phyloP scores from a whole-genome alignment of 2,113 vertebrate species.

The Gasterosteus aculeatus region DNA sequence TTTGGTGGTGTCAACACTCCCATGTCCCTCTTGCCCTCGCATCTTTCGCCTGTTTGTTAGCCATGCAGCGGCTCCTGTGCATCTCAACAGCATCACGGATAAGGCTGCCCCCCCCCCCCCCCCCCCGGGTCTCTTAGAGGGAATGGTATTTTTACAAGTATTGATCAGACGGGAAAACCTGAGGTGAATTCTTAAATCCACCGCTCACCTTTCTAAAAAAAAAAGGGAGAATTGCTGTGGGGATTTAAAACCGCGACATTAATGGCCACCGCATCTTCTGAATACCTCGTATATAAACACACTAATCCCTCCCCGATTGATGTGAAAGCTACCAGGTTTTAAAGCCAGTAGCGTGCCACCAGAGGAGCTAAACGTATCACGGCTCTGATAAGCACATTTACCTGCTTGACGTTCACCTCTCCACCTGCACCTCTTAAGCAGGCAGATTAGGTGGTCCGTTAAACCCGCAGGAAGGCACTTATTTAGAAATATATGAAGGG shows the following conservation, averaged over 20 bases:
- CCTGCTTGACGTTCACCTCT: constrained; percentile 64
- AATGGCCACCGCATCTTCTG: constrained; percentile 26
- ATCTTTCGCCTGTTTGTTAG: constrained; percentile 18
- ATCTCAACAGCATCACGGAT: constrained; percentile 39
- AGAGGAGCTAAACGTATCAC: constrained; percentile 62
- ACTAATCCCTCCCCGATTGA: constrained; percentile 46
- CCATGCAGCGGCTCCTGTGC: background rate
- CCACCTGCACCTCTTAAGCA: constrained; percentile 63
- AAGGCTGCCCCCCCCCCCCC: background rate
- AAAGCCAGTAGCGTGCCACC: constrained; percentile 50
- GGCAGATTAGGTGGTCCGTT: constrained; percentile 79
- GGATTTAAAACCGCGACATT: constrained; percentile 18
- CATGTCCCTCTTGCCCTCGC: constrained; percentile 21
- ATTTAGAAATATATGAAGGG: constrained; percentile 82
- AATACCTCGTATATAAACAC: constrained; percentile 18
- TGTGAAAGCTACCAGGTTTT: constrained; percentile 27
- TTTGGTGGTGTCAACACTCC: constrained; percentile 12
- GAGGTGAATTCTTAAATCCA: constrained; percentile 35
- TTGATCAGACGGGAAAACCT: constrained; percentile 31
- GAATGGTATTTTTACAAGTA: constrained; percentile 57
- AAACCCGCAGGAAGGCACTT: constrained; percentile 77
- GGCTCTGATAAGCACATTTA: constrained; percentile 65
- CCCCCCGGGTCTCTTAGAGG: constrained; percentile 2
- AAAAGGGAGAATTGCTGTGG: background rate
- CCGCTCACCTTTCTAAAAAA: constrained; percentile 9